These are phyloP conservation scores for Microctonus aethiopoides DNA, from an alignment of 2,888 invertebrate species.

Conservation along the genomic window DNA sequence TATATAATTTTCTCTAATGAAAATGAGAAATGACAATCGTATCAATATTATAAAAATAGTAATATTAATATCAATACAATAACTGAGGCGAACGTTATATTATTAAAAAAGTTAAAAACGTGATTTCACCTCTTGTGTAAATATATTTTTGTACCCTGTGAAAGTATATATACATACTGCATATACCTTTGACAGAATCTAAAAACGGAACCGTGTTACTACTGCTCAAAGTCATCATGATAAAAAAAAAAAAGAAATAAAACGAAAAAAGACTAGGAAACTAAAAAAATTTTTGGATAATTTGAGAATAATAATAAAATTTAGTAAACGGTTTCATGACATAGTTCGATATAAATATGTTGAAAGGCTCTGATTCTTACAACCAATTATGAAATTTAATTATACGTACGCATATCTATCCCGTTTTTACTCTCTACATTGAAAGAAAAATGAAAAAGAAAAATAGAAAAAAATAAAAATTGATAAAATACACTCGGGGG, in stretches of 20 bases:
- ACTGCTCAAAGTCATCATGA: background rate
- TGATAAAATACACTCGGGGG: background rate
- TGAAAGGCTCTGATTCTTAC: background rate
- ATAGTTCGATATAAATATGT: background rate
- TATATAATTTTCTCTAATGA: background rate
- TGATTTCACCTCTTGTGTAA: slow-evolving; percentile 39
- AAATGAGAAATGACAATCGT: background rate
- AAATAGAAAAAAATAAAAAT: background rate
- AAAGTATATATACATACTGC: slow-evolving; percentile 29
- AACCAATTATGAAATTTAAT: background rate
- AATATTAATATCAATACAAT: slow-evolving; percentile 13
- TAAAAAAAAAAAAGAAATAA: background rate
- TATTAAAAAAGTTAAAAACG: background rate
- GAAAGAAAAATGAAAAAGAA: background rate
- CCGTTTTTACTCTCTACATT: background rate
- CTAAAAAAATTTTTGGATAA: background rate
- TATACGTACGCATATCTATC: background rate
- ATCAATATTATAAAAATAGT: background rate
- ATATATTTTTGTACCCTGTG: slow-evolving; percentile 56
- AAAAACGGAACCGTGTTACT: background rate
- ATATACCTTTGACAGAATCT: slow-evolving; percentile 3
- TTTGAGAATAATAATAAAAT: no score
- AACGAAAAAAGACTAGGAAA: background rate
- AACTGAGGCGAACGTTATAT: slow-evolving; percentile 4
- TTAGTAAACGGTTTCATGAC: background rate